phyloP scores from a whole-genome alignment of 2,888 invertebrate species.

The Caradrina clavipalpis region DNA sequence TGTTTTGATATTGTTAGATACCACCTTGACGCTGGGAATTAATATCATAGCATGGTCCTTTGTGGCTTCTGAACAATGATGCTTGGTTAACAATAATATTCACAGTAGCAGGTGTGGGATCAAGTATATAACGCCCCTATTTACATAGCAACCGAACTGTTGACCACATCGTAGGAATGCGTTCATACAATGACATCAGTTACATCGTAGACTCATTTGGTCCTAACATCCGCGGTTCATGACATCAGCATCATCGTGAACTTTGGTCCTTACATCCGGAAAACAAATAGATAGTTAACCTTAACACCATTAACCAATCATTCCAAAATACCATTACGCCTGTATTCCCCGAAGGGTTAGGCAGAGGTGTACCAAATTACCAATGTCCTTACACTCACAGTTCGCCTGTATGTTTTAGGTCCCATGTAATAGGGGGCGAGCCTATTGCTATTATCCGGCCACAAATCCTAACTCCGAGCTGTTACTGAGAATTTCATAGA shows the following conservation, averaged over 20 bases:
- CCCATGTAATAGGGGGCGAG: too few relatives aligned
- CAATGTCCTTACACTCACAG: too few relatives aligned
- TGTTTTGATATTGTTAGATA: constrained; percentile 14
- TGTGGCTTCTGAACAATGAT: constrained; percentile 35
- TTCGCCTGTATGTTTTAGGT: too few relatives aligned
- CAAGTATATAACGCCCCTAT: constrained; percentile 28
- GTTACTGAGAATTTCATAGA: too few relatives aligned
- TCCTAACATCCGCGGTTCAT: background rate
- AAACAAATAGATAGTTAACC: too few relatives aligned
- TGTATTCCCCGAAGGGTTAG: too few relatives aligned
- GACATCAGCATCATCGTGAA: background rate
- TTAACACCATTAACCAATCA: too few relatives aligned
- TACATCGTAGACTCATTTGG: constrained; percentile 9
- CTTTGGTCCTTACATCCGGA: too few relatives aligned
- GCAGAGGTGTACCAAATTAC: too few relatives aligned
- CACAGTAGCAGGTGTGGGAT: constrained; percentile 37
- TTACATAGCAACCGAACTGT: constrained; percentile 30
- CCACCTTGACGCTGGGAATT: background rate
- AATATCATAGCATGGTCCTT: constrained; percentile 4
- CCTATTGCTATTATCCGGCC: too few relatives aligned
- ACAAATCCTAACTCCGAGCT: too few relatives aligned
- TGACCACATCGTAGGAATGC: constrained; percentile 26
- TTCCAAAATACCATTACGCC: too few relatives aligned
- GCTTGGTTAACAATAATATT: constrained; percentile 41
- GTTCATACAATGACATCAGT: constrained; percentile 35